Conservation (phyloP, 2,888 invertebrate genomes). For the Lacanobia wlatinum region DNA sequence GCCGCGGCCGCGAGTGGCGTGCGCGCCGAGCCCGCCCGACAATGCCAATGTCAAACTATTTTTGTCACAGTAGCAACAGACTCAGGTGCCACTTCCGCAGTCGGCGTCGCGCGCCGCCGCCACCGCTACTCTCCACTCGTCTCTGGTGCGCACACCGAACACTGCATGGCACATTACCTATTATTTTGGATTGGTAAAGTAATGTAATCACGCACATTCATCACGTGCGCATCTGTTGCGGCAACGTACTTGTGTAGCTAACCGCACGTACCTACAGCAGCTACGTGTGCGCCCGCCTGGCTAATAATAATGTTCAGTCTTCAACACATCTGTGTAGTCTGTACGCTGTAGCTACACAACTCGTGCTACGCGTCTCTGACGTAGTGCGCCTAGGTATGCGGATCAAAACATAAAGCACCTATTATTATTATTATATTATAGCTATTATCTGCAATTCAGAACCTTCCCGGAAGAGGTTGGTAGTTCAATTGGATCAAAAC, state of each 20-base stretch:
- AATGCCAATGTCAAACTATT: conserved; percentile 70
- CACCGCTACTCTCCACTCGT: neutral
- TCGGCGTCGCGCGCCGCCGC: neutral
- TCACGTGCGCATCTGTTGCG: conserved; percentile 22
- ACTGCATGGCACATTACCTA: neutral
- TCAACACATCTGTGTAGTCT: neutral
- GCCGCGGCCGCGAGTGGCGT: conserved; percentile 38
- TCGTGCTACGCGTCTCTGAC: neutral
- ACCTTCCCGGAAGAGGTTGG: too few relatives aligned
- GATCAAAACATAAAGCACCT: neutral
- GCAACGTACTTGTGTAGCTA: neutral
- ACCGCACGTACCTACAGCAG: too few relatives aligned
- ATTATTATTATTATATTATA: too few relatives aligned
- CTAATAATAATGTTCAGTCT: conserved; percentile 38
- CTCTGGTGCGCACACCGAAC: neutral
- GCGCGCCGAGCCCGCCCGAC: conserved; percentile 18
- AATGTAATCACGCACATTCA: conserved; percentile 10
- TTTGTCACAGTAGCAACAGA: conserved; percentile 60
- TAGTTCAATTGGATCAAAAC: too few relatives aligned
- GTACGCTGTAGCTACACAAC: neutral
- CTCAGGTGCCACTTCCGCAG: conserved; percentile 69
- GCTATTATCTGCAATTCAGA: too few relatives aligned
- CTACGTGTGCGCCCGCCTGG: conserved; percentile 2
- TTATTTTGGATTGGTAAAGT: conserved; percentile 19
- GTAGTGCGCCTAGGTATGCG: neutral